Evolutionary conservation across 2,888 invertebrate genomes (phyloP).

Genomic region (Clanis bilineata): DNA sequence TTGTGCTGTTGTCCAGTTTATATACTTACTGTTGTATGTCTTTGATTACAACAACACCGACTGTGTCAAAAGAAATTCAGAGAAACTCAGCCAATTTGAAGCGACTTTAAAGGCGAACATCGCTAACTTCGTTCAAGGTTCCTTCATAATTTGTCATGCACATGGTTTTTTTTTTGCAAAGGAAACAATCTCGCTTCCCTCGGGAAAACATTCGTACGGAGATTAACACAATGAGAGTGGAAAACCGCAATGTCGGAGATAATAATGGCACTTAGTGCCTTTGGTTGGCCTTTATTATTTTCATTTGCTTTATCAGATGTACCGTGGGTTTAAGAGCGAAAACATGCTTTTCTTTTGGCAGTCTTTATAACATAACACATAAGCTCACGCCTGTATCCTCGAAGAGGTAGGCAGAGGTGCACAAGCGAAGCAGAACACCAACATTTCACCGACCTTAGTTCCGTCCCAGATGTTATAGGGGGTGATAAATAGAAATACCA

Average conservation of each 20-base stretch:
- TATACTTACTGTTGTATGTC: too few species aligned
- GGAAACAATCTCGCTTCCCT: constrained; percentile 14
- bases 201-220: constrained; percentile 7
- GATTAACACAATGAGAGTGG: constrained; percentile 25
- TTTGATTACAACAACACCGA: too few species aligned
- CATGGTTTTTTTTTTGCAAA: constrained; percentile 16
- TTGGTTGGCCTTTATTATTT: constrained; percentile 10
- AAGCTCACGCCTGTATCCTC: too few species aligned
- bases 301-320: constrained; percentile 11
- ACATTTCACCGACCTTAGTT: too few species aligned
- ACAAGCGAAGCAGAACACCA: too few species aligned
- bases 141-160: constrained; percentile 3
- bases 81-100: neutral
- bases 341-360: neutral
- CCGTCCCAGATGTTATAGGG: too few species aligned
- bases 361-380: too few species aligned
- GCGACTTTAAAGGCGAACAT: neutral
- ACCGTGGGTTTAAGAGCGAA: neutral
- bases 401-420: too few species aligned
- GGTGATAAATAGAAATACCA: too few species aligned
- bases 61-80: neutral
- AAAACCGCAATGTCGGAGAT: constrained; percentile 19
- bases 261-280: constrained; percentile 11
- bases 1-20: too few species aligned
- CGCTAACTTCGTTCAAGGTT: constrained; percentile 1